Conservation (phyloP, 2,888 invertebrate genomes). For the Platerodrilus igneus region DNA sequence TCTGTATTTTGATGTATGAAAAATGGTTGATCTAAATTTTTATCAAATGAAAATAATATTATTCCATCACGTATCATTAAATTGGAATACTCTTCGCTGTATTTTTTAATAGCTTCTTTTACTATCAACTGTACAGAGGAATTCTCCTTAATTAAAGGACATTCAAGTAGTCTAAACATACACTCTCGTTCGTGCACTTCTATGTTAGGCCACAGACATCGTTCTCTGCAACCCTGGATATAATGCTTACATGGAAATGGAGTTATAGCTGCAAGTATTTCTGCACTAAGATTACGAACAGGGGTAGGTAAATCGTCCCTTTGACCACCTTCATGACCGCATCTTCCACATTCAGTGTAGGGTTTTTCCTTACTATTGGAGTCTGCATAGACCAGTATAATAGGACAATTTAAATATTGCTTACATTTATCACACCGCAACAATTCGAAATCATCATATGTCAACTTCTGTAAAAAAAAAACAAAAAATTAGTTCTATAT, state of each 20-base stretch:
- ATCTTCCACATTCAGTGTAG: conserved; percentile 15
- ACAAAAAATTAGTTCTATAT: no score
- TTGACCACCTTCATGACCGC: conserved; percentile 5
- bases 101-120: background rate
- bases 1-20: conserved; percentile 6
- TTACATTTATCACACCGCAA: conserved; percentile 8
- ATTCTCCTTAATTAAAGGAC: background rate
- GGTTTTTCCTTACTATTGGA: no score
- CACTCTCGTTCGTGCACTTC: conserved; percentile 11
- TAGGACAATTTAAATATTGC: conserved; percentile 12
- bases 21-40: conserved; percentile 6
- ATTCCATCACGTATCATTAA: background rate
- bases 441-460: conserved; percentile 5
- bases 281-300: conserved; percentile 7
- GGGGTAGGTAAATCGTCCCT: conserved; percentile 2
- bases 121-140: background rate
- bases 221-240: conserved; percentile 6
- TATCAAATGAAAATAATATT: background rate
- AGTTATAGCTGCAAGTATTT: conserved; percentile 7
- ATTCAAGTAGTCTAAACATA: conserved; percentile 3
- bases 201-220: background rate
- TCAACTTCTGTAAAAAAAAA: background rate
- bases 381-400: conserved; percentile 8
- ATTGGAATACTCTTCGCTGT: background rate
- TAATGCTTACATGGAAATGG: conserved; percentile 13